Evolutionary conservation across 2,888 invertebrate genomes (phyloP).

Genomic region (Cryptosula pallasiana): DNA sequence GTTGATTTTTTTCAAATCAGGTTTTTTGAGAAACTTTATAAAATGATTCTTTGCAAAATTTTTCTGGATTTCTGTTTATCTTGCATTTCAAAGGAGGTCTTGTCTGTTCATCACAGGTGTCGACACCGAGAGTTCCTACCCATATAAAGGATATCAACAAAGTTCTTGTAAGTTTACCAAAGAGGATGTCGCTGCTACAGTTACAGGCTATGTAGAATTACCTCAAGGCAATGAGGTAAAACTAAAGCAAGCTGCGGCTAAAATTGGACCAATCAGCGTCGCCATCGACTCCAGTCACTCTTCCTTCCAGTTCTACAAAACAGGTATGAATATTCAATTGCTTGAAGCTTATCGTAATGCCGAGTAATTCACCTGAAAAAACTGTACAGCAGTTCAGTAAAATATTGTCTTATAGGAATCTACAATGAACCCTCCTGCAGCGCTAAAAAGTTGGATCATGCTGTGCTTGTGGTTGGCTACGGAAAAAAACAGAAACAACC

Average conservation of each 20-base stretch:
- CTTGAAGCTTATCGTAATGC: too few relatives aligned
- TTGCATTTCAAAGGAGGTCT: too few relatives aligned
- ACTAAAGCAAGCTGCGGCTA: conserved; percentile 5
- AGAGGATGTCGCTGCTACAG: background rate
- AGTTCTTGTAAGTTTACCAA: background rate
- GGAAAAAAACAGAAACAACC: conserved; percentile 17
- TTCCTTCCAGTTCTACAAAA: background rate
- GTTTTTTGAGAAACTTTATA: too few relatives aligned
- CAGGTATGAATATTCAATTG: too few relatives aligned
- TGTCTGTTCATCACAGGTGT: background rate
- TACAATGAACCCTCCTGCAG: conserved; percentile 27
- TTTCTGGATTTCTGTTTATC: too few relatives aligned
- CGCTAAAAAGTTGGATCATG: conserved; percentile 25
- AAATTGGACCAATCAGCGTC: background rate
- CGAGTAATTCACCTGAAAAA: too few relatives aligned
- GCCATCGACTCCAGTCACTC: background rate
- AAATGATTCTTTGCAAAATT: too few relatives aligned
- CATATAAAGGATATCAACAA: background rate
- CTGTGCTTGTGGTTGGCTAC: conserved; percentile 28
- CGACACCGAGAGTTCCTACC: background rate
- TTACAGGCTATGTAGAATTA: background rate
- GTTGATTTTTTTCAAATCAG: too few relatives aligned
- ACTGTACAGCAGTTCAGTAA: too few relatives aligned
- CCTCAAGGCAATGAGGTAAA: background rate
- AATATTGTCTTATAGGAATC: too few relatives aligned